Conservation (phyloP, 2,113 vertebrate species). For the Notarius quadriscutis region DNA sequence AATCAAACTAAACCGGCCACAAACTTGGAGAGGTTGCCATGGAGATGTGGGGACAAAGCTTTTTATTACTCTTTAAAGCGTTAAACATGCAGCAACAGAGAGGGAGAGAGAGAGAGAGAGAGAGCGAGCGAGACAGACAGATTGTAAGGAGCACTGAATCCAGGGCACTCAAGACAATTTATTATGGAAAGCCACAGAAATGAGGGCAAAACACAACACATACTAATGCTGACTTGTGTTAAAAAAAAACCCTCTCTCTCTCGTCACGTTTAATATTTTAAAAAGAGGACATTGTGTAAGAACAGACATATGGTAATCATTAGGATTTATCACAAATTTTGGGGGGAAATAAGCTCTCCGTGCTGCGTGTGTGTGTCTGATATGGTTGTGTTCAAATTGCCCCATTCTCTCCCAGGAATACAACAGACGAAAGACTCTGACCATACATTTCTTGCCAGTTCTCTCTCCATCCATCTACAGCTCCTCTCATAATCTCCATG, state of each 20-base stretch:
- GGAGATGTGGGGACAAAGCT: constrained; percentile 33
- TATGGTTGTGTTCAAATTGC: background rate
- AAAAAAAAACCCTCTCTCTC: background rate
- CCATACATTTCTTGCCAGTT: background rate
- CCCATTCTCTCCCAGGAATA: background rate
- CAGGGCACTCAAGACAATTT: constrained; percentile 44
- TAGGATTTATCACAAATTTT: background rate
- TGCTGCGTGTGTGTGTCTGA: background rate
- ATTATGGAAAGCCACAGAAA: constrained; percentile 40
- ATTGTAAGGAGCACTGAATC: constrained; percentile 35
- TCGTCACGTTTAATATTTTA: background rate
- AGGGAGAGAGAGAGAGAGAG: background rate
- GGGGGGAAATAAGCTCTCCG: background rate
- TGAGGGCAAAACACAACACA: constrained; percentile 40
- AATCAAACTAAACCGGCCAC: constrained; percentile 25
- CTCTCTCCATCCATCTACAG: background rate
- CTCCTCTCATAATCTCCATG: background rate
- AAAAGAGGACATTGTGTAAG: background rate
- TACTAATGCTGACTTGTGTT: constrained; percentile 17
- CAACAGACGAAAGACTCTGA: background rate
- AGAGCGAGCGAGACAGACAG: background rate
- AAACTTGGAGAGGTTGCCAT: constrained; percentile 46
- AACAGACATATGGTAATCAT: background rate
- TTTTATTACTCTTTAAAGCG: constrained; percentile 49
- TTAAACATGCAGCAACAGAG: constrained; percentile 29